Evolutionary conservation across 2,888 invertebrate species (phyloP).

Genomic region (Patella ulyssiponensis): DNA sequence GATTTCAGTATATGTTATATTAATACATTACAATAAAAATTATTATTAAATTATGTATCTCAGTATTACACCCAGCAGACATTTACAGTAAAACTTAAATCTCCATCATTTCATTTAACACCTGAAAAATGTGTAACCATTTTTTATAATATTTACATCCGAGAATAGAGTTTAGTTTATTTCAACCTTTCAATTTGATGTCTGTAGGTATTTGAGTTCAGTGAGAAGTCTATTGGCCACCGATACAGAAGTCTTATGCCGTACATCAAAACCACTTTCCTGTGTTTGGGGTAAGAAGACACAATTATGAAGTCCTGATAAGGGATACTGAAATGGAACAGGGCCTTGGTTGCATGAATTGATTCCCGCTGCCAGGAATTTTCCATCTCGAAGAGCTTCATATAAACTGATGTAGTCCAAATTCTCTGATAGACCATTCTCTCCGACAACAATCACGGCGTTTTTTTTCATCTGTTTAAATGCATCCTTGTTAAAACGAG

Average conservation of each 20-base stretch:
- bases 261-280: slow-evolving; percentile 36
- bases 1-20: too few relatives aligned
- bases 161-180: too few relatives aligned
- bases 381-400: slow-evolving; percentile 80
- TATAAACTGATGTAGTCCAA: slow-evolving; percentile 84
- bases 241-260: slow-evolving; percentile 34
- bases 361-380: slow-evolving; percentile 87
- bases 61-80: too few relatives aligned
- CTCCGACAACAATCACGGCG: slow-evolving; percentile 88
- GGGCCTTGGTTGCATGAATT: slow-evolving; percentile 94
- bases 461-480: slow-evolving; percentile 89
- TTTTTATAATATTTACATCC: too few relatives aligned
- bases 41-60: too few relatives aligned
- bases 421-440: slow-evolving; percentile 74
- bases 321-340: slow-evolving; percentile 83
- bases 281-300: slow-evolving; percentile 79
- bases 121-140: too few relatives aligned
- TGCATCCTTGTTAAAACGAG: slow-evolving; percentile 81
- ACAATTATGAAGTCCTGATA: slow-evolving; percentile 85
- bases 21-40: too few relatives aligned
- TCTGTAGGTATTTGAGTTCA: not conserved
- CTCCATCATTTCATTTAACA: too few relatives aligned
- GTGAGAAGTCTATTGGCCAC: slow-evolving; percentile 35
- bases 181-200: too few relatives aligned
- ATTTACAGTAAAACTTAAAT: too few relatives aligned